A percentile compares a stretch with the other conserved stretches of the same genome.
These are phyloP conservation scores for Ophion slaviceki DNA, from an alignment of 2,888 invertebrate genomes.

Conservation along the genomic window DNA sequence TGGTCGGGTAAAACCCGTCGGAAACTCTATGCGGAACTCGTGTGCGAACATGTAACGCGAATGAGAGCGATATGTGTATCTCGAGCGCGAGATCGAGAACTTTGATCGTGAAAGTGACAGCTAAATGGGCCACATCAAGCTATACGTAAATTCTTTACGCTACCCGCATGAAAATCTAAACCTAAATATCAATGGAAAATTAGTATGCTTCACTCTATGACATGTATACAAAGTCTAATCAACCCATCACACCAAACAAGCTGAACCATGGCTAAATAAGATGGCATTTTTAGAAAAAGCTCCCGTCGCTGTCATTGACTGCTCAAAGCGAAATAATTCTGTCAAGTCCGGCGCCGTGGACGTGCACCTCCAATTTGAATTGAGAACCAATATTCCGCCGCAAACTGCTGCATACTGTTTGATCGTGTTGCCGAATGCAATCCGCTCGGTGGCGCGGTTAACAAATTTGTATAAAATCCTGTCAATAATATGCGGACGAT, in stretches of 20 bases:
- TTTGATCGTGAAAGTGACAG: slow-evolving; percentile 69
- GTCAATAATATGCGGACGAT: too few species aligned
- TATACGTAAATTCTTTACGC: slow-evolving; percentile 74
- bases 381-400: slow-evolving; percentile 46
- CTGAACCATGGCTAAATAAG: slow-evolving; percentile 21
- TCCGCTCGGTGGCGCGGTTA: too few species aligned
- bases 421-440: slow-evolving; percentile 12
- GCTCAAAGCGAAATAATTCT: slow-evolving; percentile 62
- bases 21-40: too few species aligned
- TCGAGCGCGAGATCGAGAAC: too few species aligned
- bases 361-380: slow-evolving; percentile 61
- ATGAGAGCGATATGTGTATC: too few species aligned
- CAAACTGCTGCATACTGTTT: slow-evolving; percentile 46
- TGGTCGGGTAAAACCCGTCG: too few species aligned
- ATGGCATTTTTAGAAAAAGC: background rate
- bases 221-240: slow-evolving; percentile 72
- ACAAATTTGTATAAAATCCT: too few species aligned
- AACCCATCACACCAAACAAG: slow-evolving; percentile 1
- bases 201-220: slow-evolving; percentile 72
- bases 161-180: slow-evolving; percentile 77
- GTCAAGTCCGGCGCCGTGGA: slow-evolving; percentile 58
- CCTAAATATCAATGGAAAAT: slow-evolving; percentile 52
- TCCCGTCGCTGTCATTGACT: slow-evolving; percentile 15
- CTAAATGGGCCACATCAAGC: slow-evolving; percentile 68
- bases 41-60: too few species aligned